A percentile compares a stretch with the other conserved stretches of the same genome.
These are phyloP conservation scores for Belonocnema kinseyi DNA, from an alignment of 1,140 invertebrate genomes.

Conservation along the genomic window DNA sequence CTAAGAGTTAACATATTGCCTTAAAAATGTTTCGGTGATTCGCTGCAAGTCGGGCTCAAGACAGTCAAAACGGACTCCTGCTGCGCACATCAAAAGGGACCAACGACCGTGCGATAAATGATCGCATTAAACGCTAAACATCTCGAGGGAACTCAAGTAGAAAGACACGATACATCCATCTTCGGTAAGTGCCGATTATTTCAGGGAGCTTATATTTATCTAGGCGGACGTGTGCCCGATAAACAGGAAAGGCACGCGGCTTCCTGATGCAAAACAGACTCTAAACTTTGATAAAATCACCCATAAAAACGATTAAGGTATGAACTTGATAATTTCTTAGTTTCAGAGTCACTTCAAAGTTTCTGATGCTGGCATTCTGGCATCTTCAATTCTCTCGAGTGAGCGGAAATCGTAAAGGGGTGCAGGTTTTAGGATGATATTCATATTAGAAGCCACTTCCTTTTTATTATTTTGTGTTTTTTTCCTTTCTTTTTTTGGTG, in stretches of 20 bases:
- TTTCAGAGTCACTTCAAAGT: conserved; percentile 39
- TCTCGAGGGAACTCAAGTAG: conserved; percentile 43
- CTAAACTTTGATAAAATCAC: conserved; percentile 51
- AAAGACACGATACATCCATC: conserved; percentile 52
- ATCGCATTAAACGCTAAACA: conserved; percentile 44
- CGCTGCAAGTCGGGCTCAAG: not conserved
- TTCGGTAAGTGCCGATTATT: conserved; percentile 54
- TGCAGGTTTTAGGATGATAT: too few relatives aligned
- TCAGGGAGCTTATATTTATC: conserved; percentile 51
- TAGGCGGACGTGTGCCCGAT: conserved; percentile 46
- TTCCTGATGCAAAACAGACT: conserved; percentile 43
- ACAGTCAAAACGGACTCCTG: conserved; percentile 10
- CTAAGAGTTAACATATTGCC: conserved; percentile 15
- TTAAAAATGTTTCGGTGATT: conserved; percentile 8
- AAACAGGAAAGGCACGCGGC: conserved; percentile 52
- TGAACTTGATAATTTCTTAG: conserved; percentile 12
- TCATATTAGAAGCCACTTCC: too few relatives aligned
- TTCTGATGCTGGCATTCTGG: conserved; percentile 18
- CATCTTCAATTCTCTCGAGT: too few relatives aligned
- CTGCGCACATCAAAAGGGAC: conserved; percentile 45
- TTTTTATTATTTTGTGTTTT: too few relatives aligned
- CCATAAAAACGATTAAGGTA: conserved; percentile 12
- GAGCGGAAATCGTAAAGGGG: too few relatives aligned
- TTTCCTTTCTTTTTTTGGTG: too few relatives aligned
- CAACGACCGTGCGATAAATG: conserved; percentile 46